Percentiles rank a stretch among this genome's conserved stretches.
These are phyloP conservation scores for Drosophila persimilis DNA, from an alignment of 1,140 invertebrate genomes.

Conservation along the genomic window DNA sequence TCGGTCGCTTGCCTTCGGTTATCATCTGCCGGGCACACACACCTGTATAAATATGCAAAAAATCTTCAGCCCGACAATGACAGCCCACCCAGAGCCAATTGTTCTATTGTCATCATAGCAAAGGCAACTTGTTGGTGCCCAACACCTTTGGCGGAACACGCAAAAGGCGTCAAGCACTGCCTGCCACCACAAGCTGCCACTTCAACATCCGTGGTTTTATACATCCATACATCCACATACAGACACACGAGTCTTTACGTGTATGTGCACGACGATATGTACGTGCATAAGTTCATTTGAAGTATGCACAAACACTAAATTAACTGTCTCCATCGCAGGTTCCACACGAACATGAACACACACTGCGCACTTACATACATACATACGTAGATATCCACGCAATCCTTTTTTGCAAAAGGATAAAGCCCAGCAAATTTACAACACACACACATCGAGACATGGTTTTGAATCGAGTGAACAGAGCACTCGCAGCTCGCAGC, in stretches of 20 bases:
- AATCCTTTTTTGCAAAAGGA: no score
- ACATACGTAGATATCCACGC: background rate
- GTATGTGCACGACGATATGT: background rate
- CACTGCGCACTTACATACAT: background rate
- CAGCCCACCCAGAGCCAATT: constrained; percentile 36
- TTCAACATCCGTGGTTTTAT: constrained; percentile 5
- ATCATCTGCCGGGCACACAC: constrained; percentile 45
- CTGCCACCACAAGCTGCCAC: constrained; percentile 4
- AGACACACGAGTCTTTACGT: background rate
- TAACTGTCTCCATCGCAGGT: constrained; percentile 15
- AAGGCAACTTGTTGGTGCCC: constrained; percentile 51
- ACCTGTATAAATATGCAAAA: constrained; percentile 55
- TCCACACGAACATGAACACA: background rate
- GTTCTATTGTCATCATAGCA: constrained; percentile 58
- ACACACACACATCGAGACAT: no score
- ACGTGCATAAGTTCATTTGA: constrained; percentile 3
- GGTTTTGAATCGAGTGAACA: no score
- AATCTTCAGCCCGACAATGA: constrained; percentile 24
- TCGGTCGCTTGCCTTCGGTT: constrained; percentile 28
- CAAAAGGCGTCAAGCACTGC: constrained; percentile 52
- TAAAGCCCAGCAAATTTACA: no score
- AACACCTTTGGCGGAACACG: constrained; percentile 55
- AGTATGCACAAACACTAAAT: constrained; percentile 15
- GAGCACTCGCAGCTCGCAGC: no score
- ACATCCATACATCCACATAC: background rate